Conservation (phyloP, 2,888 invertebrate genomes). For the Amphipyra tragopoginis region DNA sequence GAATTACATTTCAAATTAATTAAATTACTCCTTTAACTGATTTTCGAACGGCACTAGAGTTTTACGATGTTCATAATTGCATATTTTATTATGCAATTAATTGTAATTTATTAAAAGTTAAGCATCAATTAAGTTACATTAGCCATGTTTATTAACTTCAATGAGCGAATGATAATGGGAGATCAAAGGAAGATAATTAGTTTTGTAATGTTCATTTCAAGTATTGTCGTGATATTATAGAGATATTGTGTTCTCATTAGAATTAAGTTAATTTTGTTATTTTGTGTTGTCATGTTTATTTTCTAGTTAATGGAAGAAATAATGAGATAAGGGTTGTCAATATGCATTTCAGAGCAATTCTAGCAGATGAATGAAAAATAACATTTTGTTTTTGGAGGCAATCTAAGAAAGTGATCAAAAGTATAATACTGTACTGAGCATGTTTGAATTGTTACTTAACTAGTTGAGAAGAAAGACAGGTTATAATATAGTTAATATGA, state of each 20-base stretch:
- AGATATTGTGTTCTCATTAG: constrained; percentile 2
- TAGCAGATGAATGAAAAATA: too few relatives aligned
- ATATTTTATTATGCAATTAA: constrained; percentile 53
- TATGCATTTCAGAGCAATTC: too few relatives aligned
- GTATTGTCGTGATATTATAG: not conserved
- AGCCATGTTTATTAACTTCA: constrained; percentile 51
- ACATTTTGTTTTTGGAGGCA: too few relatives aligned
- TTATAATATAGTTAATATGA: too few relatives aligned
- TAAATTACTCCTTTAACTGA: constrained; percentile 40
- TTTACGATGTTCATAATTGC: constrained; percentile 43
- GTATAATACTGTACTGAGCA: not conserved
- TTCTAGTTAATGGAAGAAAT: constrained; percentile 4
- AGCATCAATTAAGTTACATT: constrained; percentile 54
- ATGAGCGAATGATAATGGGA: constrained; percentile 44
- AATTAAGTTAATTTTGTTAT: constrained; percentile 12
- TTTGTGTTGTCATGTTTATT: constrained; percentile 1
- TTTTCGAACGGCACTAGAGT: constrained; percentile 18
- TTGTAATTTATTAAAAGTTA: constrained; percentile 48
- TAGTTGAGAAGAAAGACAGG: too few relatives aligned
- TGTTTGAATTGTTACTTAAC: too few relatives aligned
- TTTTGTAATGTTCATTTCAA: constrained; percentile 25
- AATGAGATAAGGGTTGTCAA: too few relatives aligned
- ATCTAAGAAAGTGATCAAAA: not conserved
- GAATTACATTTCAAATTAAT: constrained; percentile 34
- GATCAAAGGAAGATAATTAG: constrained; percentile 50